These are phyloP conservation scores for Vimba vimba DNA, from an alignment of 2,113 vertebrate genomes.

Conservation along the genomic window DNA sequence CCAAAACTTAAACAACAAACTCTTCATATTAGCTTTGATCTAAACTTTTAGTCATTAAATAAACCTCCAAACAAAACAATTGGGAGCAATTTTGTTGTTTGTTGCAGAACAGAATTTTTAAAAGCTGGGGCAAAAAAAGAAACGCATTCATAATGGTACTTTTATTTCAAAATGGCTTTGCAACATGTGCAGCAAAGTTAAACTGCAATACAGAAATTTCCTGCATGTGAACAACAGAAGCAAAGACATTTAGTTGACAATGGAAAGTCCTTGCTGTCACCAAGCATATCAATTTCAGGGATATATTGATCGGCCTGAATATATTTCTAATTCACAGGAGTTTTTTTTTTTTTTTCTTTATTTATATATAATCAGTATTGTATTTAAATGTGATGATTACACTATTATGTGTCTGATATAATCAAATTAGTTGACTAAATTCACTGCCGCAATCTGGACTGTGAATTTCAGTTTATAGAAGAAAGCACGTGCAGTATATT, in stretches of 20 bases:
- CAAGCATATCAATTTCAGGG: conserved; percentile 80
- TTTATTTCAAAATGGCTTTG: not conserved
- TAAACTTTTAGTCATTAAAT: conserved; percentile 52
- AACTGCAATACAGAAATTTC: conserved; percentile 56
- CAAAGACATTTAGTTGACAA: conserved; percentile 85
- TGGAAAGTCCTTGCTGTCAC: conserved; percentile 83
- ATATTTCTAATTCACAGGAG: conserved; percentile 73
- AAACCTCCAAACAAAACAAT: conserved; percentile 61
- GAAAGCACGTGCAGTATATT: not conserved
- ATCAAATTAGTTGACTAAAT: not conserved
- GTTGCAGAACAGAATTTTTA: conserved; percentile 64
- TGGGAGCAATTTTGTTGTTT: conserved; percentile 64
- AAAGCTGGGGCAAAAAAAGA: conserved; percentile 64
- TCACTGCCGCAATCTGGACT: too few relatives aligned
- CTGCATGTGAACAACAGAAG: conserved; percentile 49
- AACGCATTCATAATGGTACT: conserved; percentile 31
- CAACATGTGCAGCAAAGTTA: conserved; percentile 51
- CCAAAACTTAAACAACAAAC: conserved; percentile 67
- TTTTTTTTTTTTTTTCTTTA: not conserved
- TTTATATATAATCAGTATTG: too few relatives aligned
- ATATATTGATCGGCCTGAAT: conserved; percentile 80
- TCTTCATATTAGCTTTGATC: conserved; percentile 71
- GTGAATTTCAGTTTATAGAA: not conserved
- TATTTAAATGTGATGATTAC: conserved; percentile 12
- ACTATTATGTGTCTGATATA: not conserved